These are phyloP conservation scores for Dione vanillae DNA, from an alignment of 2,888 invertebrate genomes.

Conservation along the genomic window DNA sequence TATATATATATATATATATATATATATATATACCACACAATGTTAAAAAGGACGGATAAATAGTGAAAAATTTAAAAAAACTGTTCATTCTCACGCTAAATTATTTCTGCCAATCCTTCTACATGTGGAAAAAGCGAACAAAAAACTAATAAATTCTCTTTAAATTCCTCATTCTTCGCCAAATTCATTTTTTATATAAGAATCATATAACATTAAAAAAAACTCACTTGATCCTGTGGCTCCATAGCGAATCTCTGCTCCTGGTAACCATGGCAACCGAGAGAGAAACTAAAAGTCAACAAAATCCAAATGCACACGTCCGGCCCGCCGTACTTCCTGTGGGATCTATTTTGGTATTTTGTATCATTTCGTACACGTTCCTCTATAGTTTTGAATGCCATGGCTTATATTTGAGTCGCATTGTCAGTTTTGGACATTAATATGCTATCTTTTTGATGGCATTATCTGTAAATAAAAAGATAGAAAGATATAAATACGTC, in stretches of 20 bases:
- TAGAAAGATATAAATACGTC: background rate
- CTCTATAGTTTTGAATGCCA: conserved; percentile 67
- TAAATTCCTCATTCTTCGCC: too few species aligned
- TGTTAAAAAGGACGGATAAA: too few species aligned
- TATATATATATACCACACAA: too few species aligned
- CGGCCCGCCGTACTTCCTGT: conserved; percentile 62
- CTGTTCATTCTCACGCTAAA: too few species aligned
- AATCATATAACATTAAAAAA: background rate
- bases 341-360: conserved; percentile 69
- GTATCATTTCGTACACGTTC: conserved; percentile 64
- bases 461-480: conserved; percentile 49
- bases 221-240: conserved; percentile 71
- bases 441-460: conserved; percentile 42
- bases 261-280: conserved; percentile 72
- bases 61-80: too few species aligned
- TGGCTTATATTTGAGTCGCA: conserved; percentile 68
- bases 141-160: too few species aligned
- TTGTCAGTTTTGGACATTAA: conserved; percentile 57
- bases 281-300: conserved; percentile 58
- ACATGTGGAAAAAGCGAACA: too few species aligned
- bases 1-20: too few species aligned
- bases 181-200: background rate
- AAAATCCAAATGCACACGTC: conserved; percentile 68
- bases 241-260: conserved; percentile 83
- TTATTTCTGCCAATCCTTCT: too few species aligned